phyloP scores from a whole-genome alignment of 2,113 vertebrate species.

The Clupea harengus region DNA sequence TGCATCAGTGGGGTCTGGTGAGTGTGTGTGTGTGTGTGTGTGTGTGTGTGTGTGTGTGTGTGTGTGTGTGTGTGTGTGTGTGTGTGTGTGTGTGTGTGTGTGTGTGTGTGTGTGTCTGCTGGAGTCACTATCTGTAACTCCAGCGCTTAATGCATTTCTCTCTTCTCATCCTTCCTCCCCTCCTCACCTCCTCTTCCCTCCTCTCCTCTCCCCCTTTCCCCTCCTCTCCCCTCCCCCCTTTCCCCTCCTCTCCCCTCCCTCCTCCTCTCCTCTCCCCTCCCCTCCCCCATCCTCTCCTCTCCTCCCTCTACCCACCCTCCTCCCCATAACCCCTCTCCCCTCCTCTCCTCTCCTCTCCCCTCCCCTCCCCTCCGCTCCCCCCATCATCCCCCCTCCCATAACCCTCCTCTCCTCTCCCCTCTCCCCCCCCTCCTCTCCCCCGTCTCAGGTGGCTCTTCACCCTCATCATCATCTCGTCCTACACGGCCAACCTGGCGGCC shows the following conservation, averaged over 20 bases:
- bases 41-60: neutral
- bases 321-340: too few relatives aligned
- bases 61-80: neutral
- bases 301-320: too few relatives aligned
- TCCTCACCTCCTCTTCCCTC: slow-evolving; percentile 82
- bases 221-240: too few relatives aligned
- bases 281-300: too few relatives aligned
- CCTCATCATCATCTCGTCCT: slow-evolving; percentile 99
- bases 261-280: too few relatives aligned
- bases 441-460: slow-evolving; percentile 96
- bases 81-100: neutral
- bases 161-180: slow-evolving; percentile 82
- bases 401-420: too few relatives aligned
- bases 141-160: slow-evolving; percentile 75
- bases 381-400: too few relatives aligned
- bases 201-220: too few relatives aligned
- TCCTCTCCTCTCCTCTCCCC: slow-evolving; percentile 85
- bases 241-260: too few relatives aligned
- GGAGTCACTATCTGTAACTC: too few relatives aligned
- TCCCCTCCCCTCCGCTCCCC: slow-evolving; percentile 79
- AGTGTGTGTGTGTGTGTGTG: slow-evolving; percentile 47
- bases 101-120: too few relatives aligned
- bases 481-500: slow-evolving; percentile 96
- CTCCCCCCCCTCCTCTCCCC: too few relatives aligned
- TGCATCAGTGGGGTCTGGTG: slow-evolving; percentile 94